phyloP scores from a whole-genome alignment of 2,888 invertebrate species.

The Diogma glabrata region DNA sequence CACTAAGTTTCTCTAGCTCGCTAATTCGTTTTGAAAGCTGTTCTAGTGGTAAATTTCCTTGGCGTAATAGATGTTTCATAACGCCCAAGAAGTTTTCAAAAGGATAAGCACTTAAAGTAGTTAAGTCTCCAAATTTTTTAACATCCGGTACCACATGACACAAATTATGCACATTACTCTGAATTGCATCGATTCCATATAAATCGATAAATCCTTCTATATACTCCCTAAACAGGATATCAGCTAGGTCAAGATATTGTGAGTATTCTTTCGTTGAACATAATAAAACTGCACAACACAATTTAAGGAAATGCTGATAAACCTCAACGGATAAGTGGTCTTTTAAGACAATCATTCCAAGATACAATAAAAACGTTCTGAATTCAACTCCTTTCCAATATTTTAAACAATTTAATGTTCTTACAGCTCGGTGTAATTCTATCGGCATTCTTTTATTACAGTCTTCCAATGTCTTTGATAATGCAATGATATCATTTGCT shows the following conservation, averaged over 20 bases:
- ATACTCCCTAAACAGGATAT: background rate
- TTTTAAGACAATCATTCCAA: background rate
- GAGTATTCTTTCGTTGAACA: background rate
- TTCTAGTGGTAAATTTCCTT: background rate
- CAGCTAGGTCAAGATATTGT: too few species aligned
- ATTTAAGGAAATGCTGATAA: background rate
- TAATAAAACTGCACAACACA: background rate
- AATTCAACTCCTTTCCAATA: background rate
- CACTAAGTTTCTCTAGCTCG: background rate
- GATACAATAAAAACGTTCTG: constrained; percentile 1
- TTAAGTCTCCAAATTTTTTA: background rate
- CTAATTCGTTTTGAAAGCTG: background rate
- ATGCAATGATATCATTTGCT: too few species aligned
- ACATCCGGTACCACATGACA: background rate
- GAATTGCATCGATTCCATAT: too few species aligned
- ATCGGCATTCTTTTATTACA: too few species aligned
- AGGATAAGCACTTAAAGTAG: background rate
- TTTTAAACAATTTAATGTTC: background rate
- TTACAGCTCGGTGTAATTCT: background rate
- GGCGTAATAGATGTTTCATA: background rate
- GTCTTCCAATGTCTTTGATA: too few species aligned
- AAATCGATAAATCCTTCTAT: background rate
- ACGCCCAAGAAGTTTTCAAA: background rate
- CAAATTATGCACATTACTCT: background rate
- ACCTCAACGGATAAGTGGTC: background rate